phyloP scores from a whole-genome alignment of 1,140 invertebrate species.

The Euura saliciscinereae region DNA sequence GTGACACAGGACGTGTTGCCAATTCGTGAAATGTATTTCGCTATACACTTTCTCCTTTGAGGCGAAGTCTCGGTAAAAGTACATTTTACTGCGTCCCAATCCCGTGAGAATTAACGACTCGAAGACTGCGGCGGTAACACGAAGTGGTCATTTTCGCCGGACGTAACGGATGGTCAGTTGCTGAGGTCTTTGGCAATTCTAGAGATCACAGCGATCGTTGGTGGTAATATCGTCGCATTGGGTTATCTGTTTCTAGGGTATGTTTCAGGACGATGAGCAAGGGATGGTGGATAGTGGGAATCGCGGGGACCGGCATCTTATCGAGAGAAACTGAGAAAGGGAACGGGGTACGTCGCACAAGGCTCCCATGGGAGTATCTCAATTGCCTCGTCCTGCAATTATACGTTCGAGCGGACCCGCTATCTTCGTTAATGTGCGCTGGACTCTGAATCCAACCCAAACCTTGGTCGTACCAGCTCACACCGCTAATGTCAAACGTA shows the following conservation, averaged over 20 bases:
- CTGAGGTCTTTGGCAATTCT: not conserved
- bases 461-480: conserved; percentile 27
- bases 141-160: too few relatives aligned
- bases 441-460: conserved; percentile 44
- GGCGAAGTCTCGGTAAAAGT: not conserved
- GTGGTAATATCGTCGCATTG: conserved; percentile 44
- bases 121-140: too few relatives aligned
- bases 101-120: not conserved
- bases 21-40: not conserved
- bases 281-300: not conserved
- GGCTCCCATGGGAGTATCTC: conserved; percentile 50
- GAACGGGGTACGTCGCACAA: conserved; percentile 36
- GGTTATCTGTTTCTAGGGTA: conserved; percentile 41
- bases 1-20: too few relatives aligned
- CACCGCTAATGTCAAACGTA: not conserved
- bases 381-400: conserved; percentile 57
- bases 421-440: conserved; percentile 54
- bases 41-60: not conserved
- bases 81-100: not conserved
- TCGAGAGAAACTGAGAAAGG: conserved; percentile 40
- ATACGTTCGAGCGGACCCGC: conserved; percentile 56
- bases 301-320: conserved; percentile 26
- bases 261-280: not conserved
- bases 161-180: too few relatives aligned
- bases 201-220: not conserved